A percentile compares a stretch with the other conserved stretches of the same genome.
Conservation (phyloP, 2,888 invertebrate species). For the Calameuta filiformis region DNA sequence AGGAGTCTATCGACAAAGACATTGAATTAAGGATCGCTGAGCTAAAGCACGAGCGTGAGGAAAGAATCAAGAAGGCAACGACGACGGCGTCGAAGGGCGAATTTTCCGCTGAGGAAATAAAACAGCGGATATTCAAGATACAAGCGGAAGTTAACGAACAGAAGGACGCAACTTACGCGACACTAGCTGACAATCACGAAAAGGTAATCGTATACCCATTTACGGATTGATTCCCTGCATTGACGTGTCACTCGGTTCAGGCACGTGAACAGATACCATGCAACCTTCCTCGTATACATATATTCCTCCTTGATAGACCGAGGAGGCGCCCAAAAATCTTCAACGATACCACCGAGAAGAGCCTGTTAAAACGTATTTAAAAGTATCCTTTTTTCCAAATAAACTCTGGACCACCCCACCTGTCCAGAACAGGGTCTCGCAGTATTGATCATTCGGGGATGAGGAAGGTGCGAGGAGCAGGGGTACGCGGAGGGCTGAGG, state of each 20-base stretch:
- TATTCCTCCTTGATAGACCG: background rate
- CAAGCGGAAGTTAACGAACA: slow-evolving; percentile 64
- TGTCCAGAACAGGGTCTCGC: slow-evolving; percentile 48
- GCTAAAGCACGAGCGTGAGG: slow-evolving; percentile 66
- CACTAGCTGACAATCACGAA: slow-evolving; percentile 59
- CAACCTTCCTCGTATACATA: background rate
- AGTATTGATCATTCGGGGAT: slow-evolving; percentile 53
- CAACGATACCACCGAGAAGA: slow-evolving; percentile 21
- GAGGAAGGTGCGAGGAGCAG: slow-evolving; percentile 28
- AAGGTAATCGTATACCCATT: slow-evolving; percentile 60
- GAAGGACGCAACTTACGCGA: slow-evolving; percentile 58
- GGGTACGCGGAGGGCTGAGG: slow-evolving; percentile 32
- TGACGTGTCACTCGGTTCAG: slow-evolving; percentile 7
- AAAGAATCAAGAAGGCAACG: slow-evolving; percentile 65
- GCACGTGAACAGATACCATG: background rate
- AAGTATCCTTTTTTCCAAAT: slow-evolving; percentile 26
- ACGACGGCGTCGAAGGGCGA: slow-evolving; percentile 67
- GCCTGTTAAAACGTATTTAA: slow-evolving; percentile 17
- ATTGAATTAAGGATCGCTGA: slow-evolving; percentile 69
- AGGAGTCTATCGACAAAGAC: slow-evolving; percentile 68
- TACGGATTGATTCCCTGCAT: slow-evolving; percentile 1
- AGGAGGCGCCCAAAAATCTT: background rate
- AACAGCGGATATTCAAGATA: slow-evolving; percentile 66
- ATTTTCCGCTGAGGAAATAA: slow-evolving; percentile 67
- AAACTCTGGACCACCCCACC: slow-evolving; percentile 45